phyloP scores from a whole-genome alignment of 2,797 vertebrate genomes.

The Sylvilagus floridanus region DNA sequence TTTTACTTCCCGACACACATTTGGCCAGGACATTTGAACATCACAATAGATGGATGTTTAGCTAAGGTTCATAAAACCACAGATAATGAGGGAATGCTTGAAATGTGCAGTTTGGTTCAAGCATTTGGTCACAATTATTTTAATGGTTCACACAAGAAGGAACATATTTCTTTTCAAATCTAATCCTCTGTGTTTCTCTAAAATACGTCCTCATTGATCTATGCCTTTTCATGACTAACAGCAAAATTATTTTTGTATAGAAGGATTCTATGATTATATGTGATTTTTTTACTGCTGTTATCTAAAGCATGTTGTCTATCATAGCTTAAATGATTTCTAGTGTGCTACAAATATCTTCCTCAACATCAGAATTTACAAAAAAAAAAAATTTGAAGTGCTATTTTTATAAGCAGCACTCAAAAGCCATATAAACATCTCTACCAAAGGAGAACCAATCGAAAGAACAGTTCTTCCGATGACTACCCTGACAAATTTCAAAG shows the following conservation, averaged over 20 bases:
- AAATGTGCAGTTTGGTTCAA: background rate
- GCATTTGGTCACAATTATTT: slow-evolving; percentile 20
- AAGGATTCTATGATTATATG: background rate
- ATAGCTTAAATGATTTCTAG: background rate
- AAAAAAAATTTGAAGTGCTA: background rate
- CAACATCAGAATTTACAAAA: background rate
- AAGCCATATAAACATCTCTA: background rate
- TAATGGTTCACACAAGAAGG: background rate
- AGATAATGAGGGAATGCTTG: slow-evolving; percentile 53
- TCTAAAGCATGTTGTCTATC: background rate
- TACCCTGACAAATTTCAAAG: background rate
- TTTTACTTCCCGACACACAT: background rate
- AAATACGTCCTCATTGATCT: background rate
- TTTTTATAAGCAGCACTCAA: background rate
- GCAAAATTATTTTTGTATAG: slow-evolving; percentile 2
- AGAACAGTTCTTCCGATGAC: background rate
- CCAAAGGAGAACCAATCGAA: background rate
- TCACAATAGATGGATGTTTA: slow-evolving; percentile 46
- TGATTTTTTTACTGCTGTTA: background rate
- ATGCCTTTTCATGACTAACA: background rate
- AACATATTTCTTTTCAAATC: background rate
- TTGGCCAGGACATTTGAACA: slow-evolving; percentile 46
- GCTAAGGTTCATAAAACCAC: background rate
- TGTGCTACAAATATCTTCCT: background rate
- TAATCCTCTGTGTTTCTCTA: background rate